phyloP scores from a whole-genome alignment of 2,888 invertebrate species.

The Scaeva pyrastri region DNA sequence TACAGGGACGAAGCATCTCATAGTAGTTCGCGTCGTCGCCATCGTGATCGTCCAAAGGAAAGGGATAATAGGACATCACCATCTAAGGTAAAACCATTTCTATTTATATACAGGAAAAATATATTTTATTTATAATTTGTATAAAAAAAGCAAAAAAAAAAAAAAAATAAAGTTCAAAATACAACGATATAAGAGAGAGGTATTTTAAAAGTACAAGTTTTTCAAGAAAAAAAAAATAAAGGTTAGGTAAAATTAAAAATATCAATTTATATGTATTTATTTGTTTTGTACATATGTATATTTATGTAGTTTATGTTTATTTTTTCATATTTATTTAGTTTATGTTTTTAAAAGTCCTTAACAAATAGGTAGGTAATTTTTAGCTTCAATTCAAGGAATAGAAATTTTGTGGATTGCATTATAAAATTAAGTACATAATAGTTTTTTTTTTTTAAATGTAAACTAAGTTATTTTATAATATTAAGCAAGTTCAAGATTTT shows the following conservation, averaged over 20 bases:
- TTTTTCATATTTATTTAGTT: slow-evolving; percentile 1
- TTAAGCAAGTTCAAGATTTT: slow-evolving; percentile 57
- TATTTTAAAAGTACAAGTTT: slow-evolving; percentile 10
- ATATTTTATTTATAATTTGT: slow-evolving; percentile 71
- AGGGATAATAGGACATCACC: slow-evolving; percentile 83
- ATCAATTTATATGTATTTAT: background rate
- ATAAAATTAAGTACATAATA: background rate
- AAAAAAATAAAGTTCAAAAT: slow-evolving; percentile 28
- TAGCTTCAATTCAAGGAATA: background rate
- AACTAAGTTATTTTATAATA: background rate
- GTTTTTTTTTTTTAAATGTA: background rate
- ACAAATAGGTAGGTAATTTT: background rate
- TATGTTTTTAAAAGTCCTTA: background rate
- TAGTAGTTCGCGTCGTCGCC: slow-evolving; percentile 83
- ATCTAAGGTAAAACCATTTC: slow-evolving; percentile 84
- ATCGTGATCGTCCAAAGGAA: slow-evolving; percentile 83
- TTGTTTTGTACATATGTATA: slow-evolving; percentile 12
- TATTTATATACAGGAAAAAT: slow-evolving; percentile 80
- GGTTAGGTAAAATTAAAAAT: slow-evolving; percentile 37
- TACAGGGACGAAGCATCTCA: slow-evolving; percentile 84
- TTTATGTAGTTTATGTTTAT: slow-evolving; percentile 6
- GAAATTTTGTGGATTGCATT: slow-evolving; percentile 63
- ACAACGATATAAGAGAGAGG: slow-evolving; percentile 7
- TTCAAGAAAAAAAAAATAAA: slow-evolving; percentile 9
- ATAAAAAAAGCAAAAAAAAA: slow-evolving; percentile 48